Percentiles rank a stretch among this genome's conserved stretches.
Conservation (phyloP, 2,797 vertebrate species). For the Urocyon cinereoargenteus region DNA sequence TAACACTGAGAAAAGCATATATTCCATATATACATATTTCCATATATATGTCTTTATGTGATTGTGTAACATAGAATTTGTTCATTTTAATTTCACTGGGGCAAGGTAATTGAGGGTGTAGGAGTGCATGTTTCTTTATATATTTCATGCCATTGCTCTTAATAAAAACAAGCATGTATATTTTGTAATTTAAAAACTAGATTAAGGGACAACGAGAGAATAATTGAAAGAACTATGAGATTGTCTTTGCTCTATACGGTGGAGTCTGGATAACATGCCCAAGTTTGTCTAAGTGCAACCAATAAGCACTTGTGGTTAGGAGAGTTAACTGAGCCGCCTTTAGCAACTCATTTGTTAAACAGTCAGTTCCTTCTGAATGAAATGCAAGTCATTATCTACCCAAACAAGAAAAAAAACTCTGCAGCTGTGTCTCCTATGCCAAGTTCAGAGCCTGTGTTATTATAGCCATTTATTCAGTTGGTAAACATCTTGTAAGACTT, state of each 20-base stretch:
- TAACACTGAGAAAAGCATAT: constrained; percentile 10
- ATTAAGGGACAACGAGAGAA: not conserved
- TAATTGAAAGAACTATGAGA: constrained; percentile 36
- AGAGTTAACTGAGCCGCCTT: constrained; percentile 87
- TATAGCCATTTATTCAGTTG: constrained; percentile 46
- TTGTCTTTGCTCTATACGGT: constrained; percentile 54
- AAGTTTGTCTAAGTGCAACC: constrained; percentile 84
- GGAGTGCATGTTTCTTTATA: not conserved
- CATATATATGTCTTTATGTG: not conserved
- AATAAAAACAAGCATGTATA: constrained; percentile 52
- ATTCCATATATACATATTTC: not conserved
- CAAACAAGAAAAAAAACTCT: constrained; percentile 79
- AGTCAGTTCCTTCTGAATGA: constrained; percentile 88
- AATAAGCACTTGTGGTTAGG: constrained; percentile 85
- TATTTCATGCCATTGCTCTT: constrained; percentile 53
- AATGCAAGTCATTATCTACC: constrained; percentile 86
- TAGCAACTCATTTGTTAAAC: constrained; percentile 91
- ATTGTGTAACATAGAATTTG: constrained; percentile 5
- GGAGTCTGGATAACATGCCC: constrained; percentile 72
- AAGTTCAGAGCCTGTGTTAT: constrained; percentile 56
- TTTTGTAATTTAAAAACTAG: constrained; percentile 37
- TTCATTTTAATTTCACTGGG: constrained; percentile 2
- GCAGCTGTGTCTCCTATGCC: constrained; percentile 77
- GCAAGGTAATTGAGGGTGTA: not conserved
- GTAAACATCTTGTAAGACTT: constrained; percentile 42